A percentile compares a stretch with the other conserved stretches of the same genome.
Evolutionary conservation across 1,140 invertebrate genomes (phyloP).

Genomic region (Manduca sexta): DNA sequence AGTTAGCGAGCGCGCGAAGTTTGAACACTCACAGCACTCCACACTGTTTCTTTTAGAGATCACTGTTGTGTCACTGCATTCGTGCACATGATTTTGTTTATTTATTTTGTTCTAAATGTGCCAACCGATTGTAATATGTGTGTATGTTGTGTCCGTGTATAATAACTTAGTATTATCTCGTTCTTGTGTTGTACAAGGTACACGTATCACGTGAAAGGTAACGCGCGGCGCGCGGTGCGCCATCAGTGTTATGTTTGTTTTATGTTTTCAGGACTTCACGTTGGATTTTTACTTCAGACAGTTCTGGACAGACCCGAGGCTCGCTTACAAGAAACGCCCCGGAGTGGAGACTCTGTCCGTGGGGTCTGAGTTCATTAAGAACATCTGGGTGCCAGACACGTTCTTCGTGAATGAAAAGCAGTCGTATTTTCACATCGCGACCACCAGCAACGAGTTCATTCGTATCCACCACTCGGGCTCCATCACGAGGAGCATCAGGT

Average conservation of each 20-base stretch:
- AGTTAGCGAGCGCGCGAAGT: neutral
- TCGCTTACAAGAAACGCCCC: slow-evolving; percentile 90
- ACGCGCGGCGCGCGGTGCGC: no score
- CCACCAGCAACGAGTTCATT: slow-evolving; percentile 98
- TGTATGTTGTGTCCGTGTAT: slow-evolving; percentile 3
- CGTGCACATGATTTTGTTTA: slow-evolving; percentile 3
- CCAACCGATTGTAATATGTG: neutral
- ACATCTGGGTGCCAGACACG: slow-evolving; percentile 98
- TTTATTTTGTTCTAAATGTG: neutral
- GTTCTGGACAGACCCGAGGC: slow-evolving; percentile 96
- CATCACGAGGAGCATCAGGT: slow-evolving; percentile 97
- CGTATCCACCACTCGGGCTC: slow-evolving; percentile 95
- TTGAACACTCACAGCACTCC: slow-evolving; percentile 1
- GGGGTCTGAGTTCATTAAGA: slow-evolving; percentile 96
- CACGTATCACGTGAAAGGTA: no score
- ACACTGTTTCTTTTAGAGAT: neutral
- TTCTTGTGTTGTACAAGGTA: no score
- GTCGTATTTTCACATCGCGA: slow-evolving; percentile 98
- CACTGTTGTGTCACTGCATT: neutral
- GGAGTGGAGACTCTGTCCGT: slow-evolving; percentile 92
- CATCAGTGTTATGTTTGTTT: slow-evolving; percentile 8
- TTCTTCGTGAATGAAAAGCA: slow-evolving; percentile 99
- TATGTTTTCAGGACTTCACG: slow-evolving; percentile 90
- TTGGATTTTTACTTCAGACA: slow-evolving; percentile 99
- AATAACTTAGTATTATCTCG: no score